Evolutionary conservation across 2,888 invertebrate genomes (phyloP).

Genomic region (Papilio demoleus): DNA sequence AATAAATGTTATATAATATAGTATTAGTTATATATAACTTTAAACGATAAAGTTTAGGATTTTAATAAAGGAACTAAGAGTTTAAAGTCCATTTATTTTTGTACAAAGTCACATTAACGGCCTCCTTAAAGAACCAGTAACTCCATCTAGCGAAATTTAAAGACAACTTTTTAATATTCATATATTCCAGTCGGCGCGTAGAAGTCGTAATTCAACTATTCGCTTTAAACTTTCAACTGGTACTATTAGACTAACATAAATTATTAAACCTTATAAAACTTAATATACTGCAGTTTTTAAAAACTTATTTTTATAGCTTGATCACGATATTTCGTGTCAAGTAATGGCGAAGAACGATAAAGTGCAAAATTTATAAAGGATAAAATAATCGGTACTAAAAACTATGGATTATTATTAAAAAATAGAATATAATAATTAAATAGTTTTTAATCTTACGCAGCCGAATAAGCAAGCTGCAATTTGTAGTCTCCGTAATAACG

Average conservation of each 20-base stretch:
- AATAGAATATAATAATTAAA: too few species aligned
- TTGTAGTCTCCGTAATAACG: too few species aligned
- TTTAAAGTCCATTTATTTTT: neutral
- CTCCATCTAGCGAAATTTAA: conserved; percentile 26
- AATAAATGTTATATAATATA: too few species aligned
- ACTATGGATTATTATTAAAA: too few species aligned
- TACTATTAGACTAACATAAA: conserved; percentile 33
- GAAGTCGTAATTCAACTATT: conserved; percentile 29
- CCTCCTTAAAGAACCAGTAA: too few species aligned
- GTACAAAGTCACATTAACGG: neutral
- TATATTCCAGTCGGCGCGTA: conserved; percentile 24
- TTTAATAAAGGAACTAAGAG: neutral
- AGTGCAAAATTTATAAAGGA: neutral
- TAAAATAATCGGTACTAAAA: too few species aligned
- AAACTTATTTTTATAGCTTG: neutral
- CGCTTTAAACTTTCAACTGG: conserved; percentile 32
- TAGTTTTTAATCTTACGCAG: too few species aligned
- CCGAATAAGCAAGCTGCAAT: too few species aligned
- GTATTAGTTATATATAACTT: neutral
- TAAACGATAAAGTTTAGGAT: neutral
- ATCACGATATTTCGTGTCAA: neutral
- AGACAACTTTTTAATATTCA: conserved; percentile 31
- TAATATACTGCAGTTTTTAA: neutral
- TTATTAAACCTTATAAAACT: conserved; percentile 25
- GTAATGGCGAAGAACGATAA: neutral